Conservation (phyloP, 2,888 invertebrate species). For the Junonia oenone region DNA sequence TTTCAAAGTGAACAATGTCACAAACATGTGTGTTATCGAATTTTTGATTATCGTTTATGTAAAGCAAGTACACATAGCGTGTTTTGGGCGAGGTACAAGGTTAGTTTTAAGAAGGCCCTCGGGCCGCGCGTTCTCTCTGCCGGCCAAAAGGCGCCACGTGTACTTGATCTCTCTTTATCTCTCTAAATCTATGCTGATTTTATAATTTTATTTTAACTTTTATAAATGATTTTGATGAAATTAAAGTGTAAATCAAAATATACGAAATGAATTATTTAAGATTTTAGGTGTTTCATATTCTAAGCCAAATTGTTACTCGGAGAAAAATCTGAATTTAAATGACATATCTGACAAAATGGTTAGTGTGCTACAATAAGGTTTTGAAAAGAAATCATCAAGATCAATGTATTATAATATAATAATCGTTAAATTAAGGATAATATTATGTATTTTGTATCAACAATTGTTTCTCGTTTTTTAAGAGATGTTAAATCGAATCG, state of each 20-base stretch:
- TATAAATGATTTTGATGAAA: slow-evolving; percentile 51
- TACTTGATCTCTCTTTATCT: slow-evolving; percentile 31
- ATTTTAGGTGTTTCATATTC: slow-evolving; percentile 54
- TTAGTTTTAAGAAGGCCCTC: slow-evolving; percentile 39
- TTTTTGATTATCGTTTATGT: slow-evolving; percentile 32
- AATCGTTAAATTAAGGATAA: slow-evolving; percentile 75
- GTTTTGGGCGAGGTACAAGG: slow-evolving; percentile 36
- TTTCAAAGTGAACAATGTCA: slow-evolving; percentile 46
- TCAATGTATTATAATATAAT: slow-evolving; percentile 76
- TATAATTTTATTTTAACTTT: slow-evolving; percentile 34
- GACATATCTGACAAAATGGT: slow-evolving; percentile 80
- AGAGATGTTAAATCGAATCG: slow-evolving; percentile 67
- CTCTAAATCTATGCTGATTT: slow-evolving; percentile 31
- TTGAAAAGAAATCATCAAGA: slow-evolving; percentile 69
- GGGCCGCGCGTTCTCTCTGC: slow-evolving; percentile 4
- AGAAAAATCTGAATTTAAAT: slow-evolving; percentile 79
- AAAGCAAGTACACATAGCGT: slow-evolving; percentile 41
- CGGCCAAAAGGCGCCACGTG: slow-evolving; percentile 32
- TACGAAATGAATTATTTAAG: slow-evolving; percentile 49
- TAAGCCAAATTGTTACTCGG: slow-evolving; percentile 76
- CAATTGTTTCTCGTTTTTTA: slow-evolving; percentile 73
- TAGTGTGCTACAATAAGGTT: slow-evolving; percentile 79
- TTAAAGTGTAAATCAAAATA: slow-evolving; percentile 47
- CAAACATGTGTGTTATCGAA: slow-evolving; percentile 43
- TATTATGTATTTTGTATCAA: slow-evolving; percentile 76